Evolutionary conservation across 2,113 vertebrate genomes (phyloP), one percentile per base, ranked within the genome.

Genomic region (Chamaetylas fuelleborni): DNA sequence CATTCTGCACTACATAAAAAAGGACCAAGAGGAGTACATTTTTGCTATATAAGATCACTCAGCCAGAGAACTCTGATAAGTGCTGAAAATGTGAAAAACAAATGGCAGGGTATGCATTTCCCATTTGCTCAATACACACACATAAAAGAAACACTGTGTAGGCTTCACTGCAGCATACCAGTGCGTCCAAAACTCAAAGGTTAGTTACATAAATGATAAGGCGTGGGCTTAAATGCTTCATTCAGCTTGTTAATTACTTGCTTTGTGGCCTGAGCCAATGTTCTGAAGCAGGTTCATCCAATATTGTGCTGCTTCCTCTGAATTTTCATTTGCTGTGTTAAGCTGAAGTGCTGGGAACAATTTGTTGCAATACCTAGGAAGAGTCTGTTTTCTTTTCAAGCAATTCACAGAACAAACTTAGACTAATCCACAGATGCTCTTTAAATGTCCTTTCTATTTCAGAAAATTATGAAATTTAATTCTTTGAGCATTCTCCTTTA

Each of bases 141-240:
- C 92, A 96, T 96, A 92, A 96, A 97, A 97, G 96, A 97, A 93
- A 87, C 83, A 96, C 93, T 97, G 87, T 97, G 95, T 95, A 95
- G 86, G 91, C 42, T 84, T 91, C 83, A 79, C 91, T 94, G 95
- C 95, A 96, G 96, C 96, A 96, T 94, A 83, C 85, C 91, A 90
- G 67, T 95, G 83, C 90, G 82, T 96, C 94, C 96, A 96, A 92
- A 95, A 96, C 96, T 94, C 94, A 96, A 97, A 97, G 92, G 92
- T 94, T 95, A 96, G 92, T 93, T 93, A 97, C 77, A 95, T 96
- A 97, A 97, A 96, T 94, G 82, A 93, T 93, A 94, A 97, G 91
- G 94, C 48, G 65, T 96, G 90, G 83, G 91, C 81, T 96, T 90
- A 86, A 88, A 66, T 72, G 84, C 96, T 96, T 97, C 93, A 53